Percentiles rank a stretch among this genome's conserved stretches.
phyloP scores from a whole-genome alignment of 2,797 vertebrate species.

The Emydoidea blandingii region DNA sequence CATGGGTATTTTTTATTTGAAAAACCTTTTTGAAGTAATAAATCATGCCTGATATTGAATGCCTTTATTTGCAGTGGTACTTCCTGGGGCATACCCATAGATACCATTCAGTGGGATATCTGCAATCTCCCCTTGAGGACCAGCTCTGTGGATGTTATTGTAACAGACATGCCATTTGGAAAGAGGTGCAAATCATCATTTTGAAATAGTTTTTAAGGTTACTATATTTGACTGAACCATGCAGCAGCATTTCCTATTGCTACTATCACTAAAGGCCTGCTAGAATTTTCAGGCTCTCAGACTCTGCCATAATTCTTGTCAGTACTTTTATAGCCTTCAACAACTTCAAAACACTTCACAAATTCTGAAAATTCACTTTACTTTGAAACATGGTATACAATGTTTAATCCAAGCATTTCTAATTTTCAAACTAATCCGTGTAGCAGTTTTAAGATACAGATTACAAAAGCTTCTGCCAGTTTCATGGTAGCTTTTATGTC shows the following conservation, averaged over 20 bases:
- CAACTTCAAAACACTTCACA: neutral
- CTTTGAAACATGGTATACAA: neutral
- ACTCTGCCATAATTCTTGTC: neutral
- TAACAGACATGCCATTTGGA: constrained; percentile 98
- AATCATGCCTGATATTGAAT: neutral
- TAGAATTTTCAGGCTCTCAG: neutral
- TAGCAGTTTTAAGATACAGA: neutral
- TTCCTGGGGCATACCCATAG: constrained; percentile 87
- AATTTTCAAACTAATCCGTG: neutral
- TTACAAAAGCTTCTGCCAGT: neutral
- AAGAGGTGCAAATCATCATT: constrained; percentile 86
- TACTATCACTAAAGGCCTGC: neutral
- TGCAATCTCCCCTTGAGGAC: constrained; percentile 90
- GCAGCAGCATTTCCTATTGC: fast-evolving
- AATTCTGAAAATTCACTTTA: neutral
- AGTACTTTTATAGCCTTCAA: neutral
- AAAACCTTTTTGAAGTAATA: neutral
- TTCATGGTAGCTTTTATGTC: neutral
- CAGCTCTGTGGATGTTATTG: constrained; percentile 90
- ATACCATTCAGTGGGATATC: constrained; percentile 93
- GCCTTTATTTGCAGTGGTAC: constrained; percentile 69
- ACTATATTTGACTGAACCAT: neutral
- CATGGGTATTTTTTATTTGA: neutral
- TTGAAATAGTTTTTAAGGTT: neutral
- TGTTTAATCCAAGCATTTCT: neutral